Base-by-base conservation (phyloP, 2,888 invertebrate species). In the Melangyna quadrimaculata region DNA sequence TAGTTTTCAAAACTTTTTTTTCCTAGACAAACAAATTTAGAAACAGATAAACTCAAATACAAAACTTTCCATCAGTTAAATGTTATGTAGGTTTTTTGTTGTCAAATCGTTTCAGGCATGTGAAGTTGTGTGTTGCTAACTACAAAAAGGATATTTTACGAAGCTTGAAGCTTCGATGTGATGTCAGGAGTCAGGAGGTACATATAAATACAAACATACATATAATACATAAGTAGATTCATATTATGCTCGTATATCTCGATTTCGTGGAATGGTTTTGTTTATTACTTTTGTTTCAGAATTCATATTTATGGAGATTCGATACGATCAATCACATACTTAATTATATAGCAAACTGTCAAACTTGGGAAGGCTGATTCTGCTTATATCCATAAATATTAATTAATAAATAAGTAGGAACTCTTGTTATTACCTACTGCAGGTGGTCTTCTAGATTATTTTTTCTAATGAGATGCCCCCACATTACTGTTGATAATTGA, bases 241-340 rank as follows among this genome's bases (percentile, higher is more conserved):
- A n/a, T n/a, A n/a, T n/a, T n/a, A n/a, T n/a, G n/a, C n/a, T n/a
- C n/a, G n/a, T n/a, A n/a, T n/a, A n/a, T n/a, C n/a, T n/a, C n/a
- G n/a, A n/a, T n/a, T n/a, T n/a, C n/a, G n/a, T n/a, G n/a, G n/a
- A 37, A n/a, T 37, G 12, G 35, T 9, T 19, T 35, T 17, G 19
- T n/a, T 19, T 35, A n/a, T 35, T 27, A 10, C 3, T 59, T 14
- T 22, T 29, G 9, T 55, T 29, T 55, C 29, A 17, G 55, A 35
- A 35, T 35, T 59, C 35, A 22, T 59, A 59, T 57, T 57, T 57
- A 35, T 59, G 22, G 35, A 57, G 17, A 6, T 57, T 57, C 57
- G 19, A 35, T 59, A 35, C 19, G 22, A 59, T 59, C 59, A 59
- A 59, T 37, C 37, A 59, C 12, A 37, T 59, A 59, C 32, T 57